Base-by-base conservation (phyloP, 2,797 vertebrate species). In the Geotria australis region DNA sequence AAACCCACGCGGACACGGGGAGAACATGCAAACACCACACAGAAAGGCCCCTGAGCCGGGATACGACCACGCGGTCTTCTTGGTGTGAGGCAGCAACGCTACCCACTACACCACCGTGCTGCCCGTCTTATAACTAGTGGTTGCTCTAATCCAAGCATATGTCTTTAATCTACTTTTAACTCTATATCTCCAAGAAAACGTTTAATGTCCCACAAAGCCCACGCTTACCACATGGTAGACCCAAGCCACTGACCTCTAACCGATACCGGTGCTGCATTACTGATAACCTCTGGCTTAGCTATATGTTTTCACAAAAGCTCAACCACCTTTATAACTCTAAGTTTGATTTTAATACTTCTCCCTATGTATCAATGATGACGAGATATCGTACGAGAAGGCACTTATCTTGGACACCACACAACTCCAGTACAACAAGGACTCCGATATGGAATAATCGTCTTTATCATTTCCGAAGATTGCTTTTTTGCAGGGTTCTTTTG, bases 401-500 rank as follows among this genome's bases (percentile, higher is more conserved):
- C 48, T 48, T 14, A 51, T 5, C 48, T 11, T 11, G 48, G 48
- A 5, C 48, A 51, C 65, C 1, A 1, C 62, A 9, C 58, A 61
- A 1, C 62, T 45, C 0, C 48, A 0, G 67, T 72, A 0, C 64
- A 72, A 62, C 72, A 70, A 48, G 65, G 68, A 0, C 2, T 69
- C 0, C 66, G 66, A 0, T 72, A 69, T 0, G 61, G 73, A 0
- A 75, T 76, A 51, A 60, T 66, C 0, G 1, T 71, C 0, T 72
- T 75, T 0, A 74, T 68, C 0, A 65, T 64, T 0, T 68, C 68
- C 0, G 65, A 74, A 55, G 66, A 66, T 0, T 64, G 72, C 7
- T 72, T 72, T 0, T 73, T 72, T 8, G 3, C 66, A 0, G 68
- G 69, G 0, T 72, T 71, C 1, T 72, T 71, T 24, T 70, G 69